phyloP scores from a whole-genome alignment of 2,113 vertebrate species.

The Poecilia latipinna region DNA sequence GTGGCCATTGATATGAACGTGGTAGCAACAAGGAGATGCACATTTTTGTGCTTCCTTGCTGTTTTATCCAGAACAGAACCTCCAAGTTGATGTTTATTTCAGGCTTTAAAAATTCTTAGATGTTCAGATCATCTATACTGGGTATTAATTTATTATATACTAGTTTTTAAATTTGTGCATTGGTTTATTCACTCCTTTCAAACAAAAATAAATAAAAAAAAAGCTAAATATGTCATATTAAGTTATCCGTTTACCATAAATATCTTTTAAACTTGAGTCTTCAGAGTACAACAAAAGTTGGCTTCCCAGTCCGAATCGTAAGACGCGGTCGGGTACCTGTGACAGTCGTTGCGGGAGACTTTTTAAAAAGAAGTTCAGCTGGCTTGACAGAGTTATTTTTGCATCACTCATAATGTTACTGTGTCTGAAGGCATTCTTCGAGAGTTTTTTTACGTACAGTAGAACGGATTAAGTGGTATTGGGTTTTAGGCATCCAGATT shows the following conservation, averaged over 20 bases:
- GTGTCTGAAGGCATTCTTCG: constrained; percentile 30
- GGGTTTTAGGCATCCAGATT: constrained; percentile 50
- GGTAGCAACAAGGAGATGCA: too few relatives aligned
- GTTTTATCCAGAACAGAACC: too few relatives aligned
- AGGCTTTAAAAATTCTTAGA: too few relatives aligned
- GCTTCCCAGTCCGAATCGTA: neutral
- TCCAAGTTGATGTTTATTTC: too few relatives aligned
- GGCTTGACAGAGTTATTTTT: constrained; percentile 38
- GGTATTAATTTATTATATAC: too few relatives aligned
- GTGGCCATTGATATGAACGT: too few relatives aligned
- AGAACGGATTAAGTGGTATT: constrained; percentile 42
- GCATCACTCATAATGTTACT: constrained; percentile 29
- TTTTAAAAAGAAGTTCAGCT: constrained; percentile 19
- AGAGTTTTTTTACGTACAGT: constrained; percentile 38
- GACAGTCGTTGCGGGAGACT: neutral
- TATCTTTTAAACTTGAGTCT: neutral
- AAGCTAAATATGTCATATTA: neutral
- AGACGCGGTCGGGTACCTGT: neutral
- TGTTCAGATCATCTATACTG: too few relatives aligned
- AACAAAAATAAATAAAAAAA: too few relatives aligned
- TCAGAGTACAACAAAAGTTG: neutral
- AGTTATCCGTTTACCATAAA: neutral
- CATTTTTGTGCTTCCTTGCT: too few relatives aligned
- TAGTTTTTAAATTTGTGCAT: too few relatives aligned
- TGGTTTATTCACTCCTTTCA: too few relatives aligned